Base-by-base conservation (phyloP, 2,113 vertebrate genomes). In the Sitta europaea region DNA sequence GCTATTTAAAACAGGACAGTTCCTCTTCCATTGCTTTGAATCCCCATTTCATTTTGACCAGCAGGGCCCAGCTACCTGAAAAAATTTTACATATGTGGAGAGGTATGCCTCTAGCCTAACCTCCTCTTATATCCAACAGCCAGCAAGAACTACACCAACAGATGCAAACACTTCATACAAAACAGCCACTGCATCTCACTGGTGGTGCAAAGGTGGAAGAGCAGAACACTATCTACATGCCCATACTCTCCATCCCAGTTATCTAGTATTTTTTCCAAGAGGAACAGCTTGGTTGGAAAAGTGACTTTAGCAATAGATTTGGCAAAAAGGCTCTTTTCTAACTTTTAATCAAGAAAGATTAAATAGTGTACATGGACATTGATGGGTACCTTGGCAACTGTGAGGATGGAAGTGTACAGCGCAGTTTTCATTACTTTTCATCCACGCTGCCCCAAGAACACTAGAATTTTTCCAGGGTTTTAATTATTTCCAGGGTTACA, bases 61-160 rank as follows among this genome's bases (percentile, higher is more conserved):
- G 40, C 35, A 61, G 23, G 42, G 42, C 33, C 28, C 42, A 81
- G 29, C 38, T 38, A 42, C 0, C 0, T 70, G 43, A 51, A 20
- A 55, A 51, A 28, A 54, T 7, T 20, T 22, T 43, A 12, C 0
- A 0, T 6, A 5, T 24, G 29, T 3, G 0, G 28, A 51, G 12
- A 72, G 21, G 3, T 9, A 5, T 13, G n/a, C 5, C 28, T 65
- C 31, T 19, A 65, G 17, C 70, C 24, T 9, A n/a, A 53, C 19
- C 27, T 77, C 50, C 6, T 43, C 25, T 31, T 19, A 2, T 5
- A 23, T 5, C 15, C 16, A 35, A 42, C n/a, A 78, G 73, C 29
- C 68, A 70, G 45, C 59, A 57, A 51, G 45, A 51, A 7, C 20
- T 25, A 42, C 24, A 36, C 6, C n/a, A 65, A 14, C 23, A 50